Conservation (phyloP, 2,113 vertebrate species). For the Grammomys dolichurus region DNA sequence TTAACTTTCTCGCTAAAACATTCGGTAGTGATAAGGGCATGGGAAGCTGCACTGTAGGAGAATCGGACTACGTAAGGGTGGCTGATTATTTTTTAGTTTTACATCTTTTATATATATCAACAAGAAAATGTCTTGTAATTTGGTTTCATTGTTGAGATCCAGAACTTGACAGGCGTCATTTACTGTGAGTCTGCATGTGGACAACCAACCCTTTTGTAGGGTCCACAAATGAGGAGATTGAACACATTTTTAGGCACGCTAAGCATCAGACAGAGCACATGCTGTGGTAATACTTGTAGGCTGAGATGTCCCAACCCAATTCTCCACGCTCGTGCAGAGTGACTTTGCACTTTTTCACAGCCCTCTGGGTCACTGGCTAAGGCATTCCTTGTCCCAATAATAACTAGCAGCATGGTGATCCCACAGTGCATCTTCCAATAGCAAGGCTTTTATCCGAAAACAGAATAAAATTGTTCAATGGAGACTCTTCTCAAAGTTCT, state of each 20-base stretch:
- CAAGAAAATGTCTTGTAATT: slow-evolving; percentile 86
- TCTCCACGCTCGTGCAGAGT: slow-evolving; percentile 76
- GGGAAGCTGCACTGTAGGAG: slow-evolving; percentile 81
- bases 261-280: slow-evolving; percentile 77
- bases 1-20: slow-evolving; percentile 77
- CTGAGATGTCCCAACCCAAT: slow-evolving; percentile 77
- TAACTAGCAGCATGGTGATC: slow-evolving; percentile 82
- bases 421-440: slow-evolving; percentile 83
- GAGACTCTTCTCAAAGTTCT: slow-evolving; percentile 58
- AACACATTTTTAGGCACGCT: slow-evolving; percentile 74
- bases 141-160: slow-evolving; percentile 86
- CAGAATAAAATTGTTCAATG: slow-evolving; percentile 94
- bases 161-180: slow-evolving; percentile 82
- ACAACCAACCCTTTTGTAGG: slow-evolving; percentile 80
- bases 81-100: slow-evolving; percentile 86
- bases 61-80: slow-evolving; percentile 84
- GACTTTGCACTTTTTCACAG: slow-evolving; percentile 77
- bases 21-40: slow-evolving; percentile 83
- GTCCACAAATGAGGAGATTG: slow-evolving; percentile 81
- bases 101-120: slow-evolving; percentile 90
- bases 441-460: slow-evolving; percentile 89
- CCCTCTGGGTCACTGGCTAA: slow-evolving; percentile 83
- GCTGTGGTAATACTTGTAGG: slow-evolving; percentile 84
- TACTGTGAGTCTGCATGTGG: slow-evolving; percentile 87
- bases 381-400: slow-evolving; percentile 79